Evolutionary conservation across 1,140 invertebrate genomes (phyloP).

Genomic region (Battus philenor): DNA sequence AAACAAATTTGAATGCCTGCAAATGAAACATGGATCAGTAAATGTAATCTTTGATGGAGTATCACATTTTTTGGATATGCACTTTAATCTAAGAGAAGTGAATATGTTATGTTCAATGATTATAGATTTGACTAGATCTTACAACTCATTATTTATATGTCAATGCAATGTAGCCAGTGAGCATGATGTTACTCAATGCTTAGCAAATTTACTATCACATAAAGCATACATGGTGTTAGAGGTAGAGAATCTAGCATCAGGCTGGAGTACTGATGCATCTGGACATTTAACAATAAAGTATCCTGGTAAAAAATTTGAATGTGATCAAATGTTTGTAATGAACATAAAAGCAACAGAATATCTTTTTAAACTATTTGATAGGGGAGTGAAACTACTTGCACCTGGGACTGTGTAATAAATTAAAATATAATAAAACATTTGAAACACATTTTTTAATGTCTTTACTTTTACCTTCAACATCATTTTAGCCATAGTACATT

Average conservation of each 20-base stretch:
- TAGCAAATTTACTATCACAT: conserved; percentile 78
- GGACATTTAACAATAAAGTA: conserved; percentile 79
- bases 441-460: too few species aligned
- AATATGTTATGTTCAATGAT: conserved; percentile 76
- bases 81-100: conserved; percentile 72
- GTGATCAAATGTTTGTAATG: conserved; percentile 46
- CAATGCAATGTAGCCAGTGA: conserved; percentile 70
- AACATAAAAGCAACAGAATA: conserved; percentile 68
- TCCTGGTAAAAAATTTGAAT: conserved; percentile 59
- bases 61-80: conserved; percentile 81
- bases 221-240: conserved; percentile 79
- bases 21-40: conserved; percentile 54
- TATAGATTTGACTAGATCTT: conserved; percentile 39
- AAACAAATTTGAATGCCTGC: conserved; percentile 33
- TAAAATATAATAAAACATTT: background rate
- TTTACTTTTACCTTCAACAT: too few species aligned
- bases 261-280: conserved; percentile 81
- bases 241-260: conserved; percentile 80
- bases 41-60: conserved; percentile 83
- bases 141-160: conserved; percentile 47
- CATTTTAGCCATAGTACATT: background rate
- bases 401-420: conserved; percentile 73
- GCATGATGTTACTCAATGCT: conserved; percentile 73
- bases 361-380: conserved; percentile 83
- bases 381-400: conserved; percentile 82